Base-by-base conservation (phyloP, 2,797 vertebrate genomes). In the Aulostomus chinensis region DNA sequence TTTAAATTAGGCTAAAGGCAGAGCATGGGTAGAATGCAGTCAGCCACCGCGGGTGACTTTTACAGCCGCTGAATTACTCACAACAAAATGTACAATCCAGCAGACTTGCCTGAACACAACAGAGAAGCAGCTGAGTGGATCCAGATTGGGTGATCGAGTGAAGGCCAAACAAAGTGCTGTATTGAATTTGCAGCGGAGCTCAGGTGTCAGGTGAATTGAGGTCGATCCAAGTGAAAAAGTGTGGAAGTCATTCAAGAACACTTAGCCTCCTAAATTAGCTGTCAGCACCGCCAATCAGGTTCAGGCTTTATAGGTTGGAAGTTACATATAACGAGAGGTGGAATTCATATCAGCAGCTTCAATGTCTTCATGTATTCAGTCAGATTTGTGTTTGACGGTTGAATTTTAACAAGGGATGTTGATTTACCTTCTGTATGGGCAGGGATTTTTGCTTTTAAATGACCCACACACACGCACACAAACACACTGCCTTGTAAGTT, bases 201-300 rank as follows among this genome's bases (percentile, higher is more conserved):
- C 35, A 42, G 58, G 51, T 52, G 40, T 58, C 58, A 36, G 56
- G 36, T 52, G 52, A 69, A 68, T 37, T 63, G 55, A 68, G 45
- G 65, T 65, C 13, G 8, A 14, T 22, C 58, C 20, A 34, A 31
- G 16, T 32, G 28, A 41, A 35, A 59, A 50, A 33, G 20, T 40
- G 29, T 35, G 10, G 3, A 36, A 57, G 45, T 38, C 30, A 45
- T 57, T 43, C 52, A 38, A 28, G 24, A 51, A 21, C 20, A 54
- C 38, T 16, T 34, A 35, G 9, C 24, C 26, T 41, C 24, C 7
- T 11, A 46, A 59, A 46, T 71, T 11, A 66, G 41, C 45, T 34
- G 53, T 51, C 66, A 55, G 40, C 28, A 10, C 36, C 21, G 8
- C 11, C 21, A 28, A n/a, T 9, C 14, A 17, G 14, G 22, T 22